Conservation (phyloP, 2,113 vertebrate species). For the mouse (Mus musculus) region GRCm39 chr13:70714501-70715000, state of each 20-base stretch:
- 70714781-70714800: too few relatives aligned
- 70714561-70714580: too few relatives aligned
- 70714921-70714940: not conserved
- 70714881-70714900: not conserved
- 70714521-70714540: fast-evolving
- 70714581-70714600: not conserved
- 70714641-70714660: not conserved
- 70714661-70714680: not conserved
- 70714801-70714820: not conserved
- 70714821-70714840: not conserved
- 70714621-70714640: not conserved
- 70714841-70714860: not conserved
- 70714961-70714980: too few relatives aligned
- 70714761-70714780: too few relatives aligned
- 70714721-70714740: not conserved
- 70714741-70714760: not conserved
- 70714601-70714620: not conserved
- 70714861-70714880: not conserved
- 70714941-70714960: not conserved
- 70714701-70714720: not conserved
- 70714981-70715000: not conserved
- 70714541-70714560: not conserved
- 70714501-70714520: not conserved
- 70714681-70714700: not conserved
- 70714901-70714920: too few relatives aligned